phyloP scores from a whole-genome alignment of 64 coral and sea anemone species.

The Montipora sp. region DNA sequence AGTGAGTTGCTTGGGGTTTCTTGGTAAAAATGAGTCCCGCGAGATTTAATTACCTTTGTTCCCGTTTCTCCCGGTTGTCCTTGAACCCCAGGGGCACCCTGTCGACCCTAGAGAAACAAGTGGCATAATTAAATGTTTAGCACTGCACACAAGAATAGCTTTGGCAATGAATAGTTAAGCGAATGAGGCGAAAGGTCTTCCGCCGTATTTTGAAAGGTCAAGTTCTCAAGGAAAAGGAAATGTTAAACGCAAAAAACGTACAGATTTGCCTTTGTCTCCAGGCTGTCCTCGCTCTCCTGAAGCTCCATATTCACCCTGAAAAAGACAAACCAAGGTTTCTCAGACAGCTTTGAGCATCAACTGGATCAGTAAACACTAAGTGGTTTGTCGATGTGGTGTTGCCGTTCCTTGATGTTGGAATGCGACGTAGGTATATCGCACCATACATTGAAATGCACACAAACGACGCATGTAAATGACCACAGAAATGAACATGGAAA shows the following conservation, averaged over 20 bases:
- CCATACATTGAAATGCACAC: too few species aligned
- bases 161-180: too few species aligned
- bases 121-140: too few species aligned
- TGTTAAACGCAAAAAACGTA: not conserved
- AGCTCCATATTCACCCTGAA: conserved; percentile 27
- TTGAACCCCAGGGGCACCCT: not conserved
- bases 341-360: too few species aligned
- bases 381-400: too few species aligned
- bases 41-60: not conserved
- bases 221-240: not conserved
- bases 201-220: too few species aligned
- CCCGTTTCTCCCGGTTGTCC: conserved; percentile 13
- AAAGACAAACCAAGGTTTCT: not conserved
- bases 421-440: too few species aligned
- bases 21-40: not conserved
- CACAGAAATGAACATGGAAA: not conserved
- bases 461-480: not conserved
- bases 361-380: too few species aligned
- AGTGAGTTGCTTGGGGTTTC: not conserved
- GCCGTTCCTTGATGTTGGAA: too few species aligned
- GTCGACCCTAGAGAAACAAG: not conserved
- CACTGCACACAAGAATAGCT: too few species aligned
- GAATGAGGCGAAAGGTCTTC: too few species aligned
- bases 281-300: not conserved
- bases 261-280: conserved; percentile 12